These are phyloP conservation scores for Hiodon tergisus DNA, from an alignment of 2,113 vertebrate genomes.

Conservation along the genomic window DNA sequence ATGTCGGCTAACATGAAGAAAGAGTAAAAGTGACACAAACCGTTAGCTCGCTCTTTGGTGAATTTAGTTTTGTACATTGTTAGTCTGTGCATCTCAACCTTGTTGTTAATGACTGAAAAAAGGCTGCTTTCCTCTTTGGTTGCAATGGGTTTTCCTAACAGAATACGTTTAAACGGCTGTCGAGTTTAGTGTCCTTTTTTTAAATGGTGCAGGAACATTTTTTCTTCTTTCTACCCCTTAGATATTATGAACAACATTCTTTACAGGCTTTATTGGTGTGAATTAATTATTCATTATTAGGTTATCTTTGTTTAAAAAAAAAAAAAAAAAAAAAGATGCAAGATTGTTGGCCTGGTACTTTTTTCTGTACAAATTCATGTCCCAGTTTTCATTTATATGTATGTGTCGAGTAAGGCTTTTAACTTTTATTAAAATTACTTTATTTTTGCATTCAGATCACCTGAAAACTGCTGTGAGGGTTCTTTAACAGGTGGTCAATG, in stretches of 20 bases:
- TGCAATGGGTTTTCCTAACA: constrained; percentile 25
- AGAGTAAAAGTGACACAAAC: neutral
- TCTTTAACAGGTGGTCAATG: constrained; percentile 1
- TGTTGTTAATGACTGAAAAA: constrained; percentile 6
- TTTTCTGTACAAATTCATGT: no score
- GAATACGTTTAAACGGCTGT: constrained; percentile 30
- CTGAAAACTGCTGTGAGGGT: neutral
- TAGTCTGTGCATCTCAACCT: constrained; percentile 12
- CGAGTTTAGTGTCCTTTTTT: neutral
- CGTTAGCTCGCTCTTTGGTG: constrained; percentile 11
- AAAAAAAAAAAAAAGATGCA: no score
- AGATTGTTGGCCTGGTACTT: no score
- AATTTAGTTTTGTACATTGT: constrained; percentile 6
- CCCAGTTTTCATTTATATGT: no score
- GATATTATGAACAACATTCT: neutral
- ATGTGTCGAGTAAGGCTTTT: neutral
- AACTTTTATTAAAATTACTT: neutral
- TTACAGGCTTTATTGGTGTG: neutral
- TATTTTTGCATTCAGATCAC: constrained; percentile 4
- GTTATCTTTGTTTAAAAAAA: no score
- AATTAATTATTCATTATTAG: neutral
- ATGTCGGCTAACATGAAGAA: neutral
- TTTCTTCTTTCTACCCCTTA: neutral
- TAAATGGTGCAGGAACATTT: neutral
- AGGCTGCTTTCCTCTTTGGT: neutral